phyloP scores from a whole-genome alignment of 2,888 invertebrate species.

The Rugalucina vietnamica region DNA sequence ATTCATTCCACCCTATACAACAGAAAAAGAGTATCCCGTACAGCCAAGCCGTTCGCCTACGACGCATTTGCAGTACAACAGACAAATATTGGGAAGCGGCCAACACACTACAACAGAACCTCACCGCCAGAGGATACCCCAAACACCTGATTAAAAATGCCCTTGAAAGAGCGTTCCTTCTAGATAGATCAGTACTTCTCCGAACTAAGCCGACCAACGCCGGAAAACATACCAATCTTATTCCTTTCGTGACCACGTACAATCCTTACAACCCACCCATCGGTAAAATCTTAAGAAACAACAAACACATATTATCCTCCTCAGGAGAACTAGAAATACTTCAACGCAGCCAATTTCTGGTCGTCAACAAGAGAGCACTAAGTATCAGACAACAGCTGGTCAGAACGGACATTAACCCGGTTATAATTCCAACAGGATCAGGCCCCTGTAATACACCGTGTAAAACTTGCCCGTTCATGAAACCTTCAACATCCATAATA shows the following conservation, averaged over 20 bases:
- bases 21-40: slow-evolving; percentile 4
- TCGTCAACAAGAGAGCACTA: neutral
- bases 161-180: neutral
- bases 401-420: neutral
- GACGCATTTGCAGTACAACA: neutral
- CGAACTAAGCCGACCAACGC: neutral
- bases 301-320: neutral
- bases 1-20: neutral
- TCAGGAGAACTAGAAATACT: neutral
- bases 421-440: neutral
- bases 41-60: neutral
- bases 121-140: neutral
- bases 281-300: neutral
- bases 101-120: neutral
- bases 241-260: neutral
- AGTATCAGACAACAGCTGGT: neutral
- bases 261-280: neutral
- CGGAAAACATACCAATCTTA: neutral
- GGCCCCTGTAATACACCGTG: neutral
- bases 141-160: neutral
- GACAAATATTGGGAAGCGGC: neutral
- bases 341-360: neutral
- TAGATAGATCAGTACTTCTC: neutral
- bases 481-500: neutral
- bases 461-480: neutral